phyloP scores from a whole-genome alignment of 2,797 vertebrate genomes.

The Malacoctenus gilli region DNA sequence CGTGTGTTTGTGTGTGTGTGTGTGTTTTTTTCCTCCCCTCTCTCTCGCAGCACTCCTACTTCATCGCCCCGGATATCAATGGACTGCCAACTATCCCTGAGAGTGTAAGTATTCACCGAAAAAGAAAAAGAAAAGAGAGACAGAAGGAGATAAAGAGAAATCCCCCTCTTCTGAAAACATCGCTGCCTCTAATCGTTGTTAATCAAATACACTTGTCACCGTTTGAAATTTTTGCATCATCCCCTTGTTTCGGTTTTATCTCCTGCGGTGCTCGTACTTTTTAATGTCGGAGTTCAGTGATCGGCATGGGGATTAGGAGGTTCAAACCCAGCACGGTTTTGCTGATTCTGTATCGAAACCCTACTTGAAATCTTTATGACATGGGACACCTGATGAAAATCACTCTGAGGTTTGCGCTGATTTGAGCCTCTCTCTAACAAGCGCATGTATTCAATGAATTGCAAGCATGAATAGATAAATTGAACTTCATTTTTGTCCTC shows the following conservation, averaged over 20 bases:
- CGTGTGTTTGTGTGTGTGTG: conserved; percentile 73
- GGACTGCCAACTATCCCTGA: conserved; percentile 98
- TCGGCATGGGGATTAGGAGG: conserved; percentile 47
- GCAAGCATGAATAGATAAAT: too few species aligned
- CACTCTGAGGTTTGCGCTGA: too few species aligned
- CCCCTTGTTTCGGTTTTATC: conserved; percentile 67
- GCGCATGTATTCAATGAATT: not conserved
- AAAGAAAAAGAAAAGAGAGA: conserved; percentile 44
- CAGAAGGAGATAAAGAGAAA: conserved; percentile 54
- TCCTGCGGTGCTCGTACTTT: conserved; percentile 60
- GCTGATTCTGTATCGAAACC: conserved; percentile 47
- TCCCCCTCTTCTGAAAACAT: conserved; percentile 65
- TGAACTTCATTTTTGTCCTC: too few species aligned
- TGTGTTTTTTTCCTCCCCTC: conserved; percentile 65
- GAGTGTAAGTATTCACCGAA: conserved; percentile 88
- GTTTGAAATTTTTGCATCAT: conserved; percentile 77
- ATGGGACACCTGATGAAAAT: conserved; percentile 13
- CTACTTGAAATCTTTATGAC: conserved; percentile 32
- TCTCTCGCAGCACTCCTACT: conserved; percentile 92
- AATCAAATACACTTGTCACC: conserved; percentile 74
- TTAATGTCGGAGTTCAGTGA: conserved; percentile 62
- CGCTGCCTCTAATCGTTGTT: conserved; percentile 69
- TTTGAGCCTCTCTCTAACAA: conserved; percentile 9
- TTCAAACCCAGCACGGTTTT: conserved; percentile 49
- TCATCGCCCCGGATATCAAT: conserved; percentile 95